These are phyloP conservation scores for Asobara japonica DNA, from an alignment of 1,140 invertebrate species.

Conservation along the genomic window DNA sequence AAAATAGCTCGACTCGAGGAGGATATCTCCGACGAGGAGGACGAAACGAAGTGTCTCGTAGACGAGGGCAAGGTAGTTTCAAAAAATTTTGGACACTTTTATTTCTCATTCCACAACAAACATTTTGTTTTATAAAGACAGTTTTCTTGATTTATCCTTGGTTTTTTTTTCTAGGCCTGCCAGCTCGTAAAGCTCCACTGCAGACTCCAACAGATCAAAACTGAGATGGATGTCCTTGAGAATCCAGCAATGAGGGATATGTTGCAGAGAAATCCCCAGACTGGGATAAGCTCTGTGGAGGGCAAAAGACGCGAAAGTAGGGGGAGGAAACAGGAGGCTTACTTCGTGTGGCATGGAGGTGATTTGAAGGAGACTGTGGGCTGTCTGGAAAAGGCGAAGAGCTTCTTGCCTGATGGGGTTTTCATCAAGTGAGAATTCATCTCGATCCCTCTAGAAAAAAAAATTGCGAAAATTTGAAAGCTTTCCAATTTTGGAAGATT, in stretches of 20 bases:
- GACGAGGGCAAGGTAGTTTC: constrained; percentile 56
- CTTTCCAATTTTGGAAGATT: too few species aligned
- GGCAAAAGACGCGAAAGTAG: constrained; percentile 42
- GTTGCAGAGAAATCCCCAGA: constrained; percentile 51
- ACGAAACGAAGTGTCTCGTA: constrained; percentile 42
- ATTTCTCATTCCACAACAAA: too few species aligned
- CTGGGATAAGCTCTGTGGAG: constrained; percentile 45
- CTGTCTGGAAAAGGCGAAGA: constrained; percentile 59
- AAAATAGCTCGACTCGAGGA: constrained; percentile 64
- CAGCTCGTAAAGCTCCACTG: constrained; percentile 69
- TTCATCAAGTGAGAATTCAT: constrained; percentile 49
- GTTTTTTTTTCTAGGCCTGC: too few species aligned
- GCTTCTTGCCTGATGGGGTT: constrained; percentile 53
- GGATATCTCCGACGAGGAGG: constrained; percentile 59
- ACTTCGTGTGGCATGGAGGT: constrained; percentile 67
- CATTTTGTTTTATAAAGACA: too few species aligned
- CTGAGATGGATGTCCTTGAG: constrained; percentile 71
- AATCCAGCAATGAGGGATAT: constrained; percentile 70
- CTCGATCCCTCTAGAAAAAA: too few species aligned
- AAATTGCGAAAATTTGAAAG: too few species aligned
- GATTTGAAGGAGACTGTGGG: constrained; percentile 62
- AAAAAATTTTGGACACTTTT: too few species aligned
- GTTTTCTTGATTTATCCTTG: too few species aligned
- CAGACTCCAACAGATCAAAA: constrained; percentile 69
- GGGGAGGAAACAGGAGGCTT: constrained; percentile 49